Base-by-base conservation (phyloP, 2,797 vertebrate species). In the Vireo griseus region DNA sequence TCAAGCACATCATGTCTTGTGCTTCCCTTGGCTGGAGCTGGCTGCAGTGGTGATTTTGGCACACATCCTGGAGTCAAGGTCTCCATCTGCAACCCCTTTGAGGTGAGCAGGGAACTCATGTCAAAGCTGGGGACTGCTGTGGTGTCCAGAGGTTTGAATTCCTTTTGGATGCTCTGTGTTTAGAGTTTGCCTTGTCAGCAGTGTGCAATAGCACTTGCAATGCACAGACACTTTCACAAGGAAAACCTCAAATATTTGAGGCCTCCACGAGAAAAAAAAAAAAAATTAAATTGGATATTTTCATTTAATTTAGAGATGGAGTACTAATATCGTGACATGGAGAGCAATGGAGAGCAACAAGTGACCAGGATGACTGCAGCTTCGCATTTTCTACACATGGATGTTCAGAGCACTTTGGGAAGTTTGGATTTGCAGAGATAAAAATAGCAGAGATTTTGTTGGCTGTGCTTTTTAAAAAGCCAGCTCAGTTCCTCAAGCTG, bases 391-490 rank as follows among this genome's bases (percentile, higher is more conserved):
- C 44, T 62, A 6, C 26, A 58, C 29, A 26, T 47, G 48, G 16
- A 29, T 74, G 13, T 61, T 79, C 48, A 54, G 80, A 79, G 39
- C 21, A 26, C 59, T 87, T 59, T 22, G 39, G 35, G 63, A 90
- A 90, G 58, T 67, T 74, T 50, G 48, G 24, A 84, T 67, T 81
- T 65, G 20, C 11, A n/a, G 37, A 42, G 31, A 35, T 40, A 85
- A 96, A 94, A 91, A 87, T 88, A 93, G 61, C 57, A 66, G 12
- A n/a, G 10, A 2, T 80, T 92, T 72, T 61, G 35, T 45, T 65
- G 33, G n/a, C 15, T 39, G 29, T 42, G 57, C 37, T 68, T 90
- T 93, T 77, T 19, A 33, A 71, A 91, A 87, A 88, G 20, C 1
- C 73, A 69, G 12, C 19, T 79, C 78, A 67, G 10, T 17, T 73